A percentile compares a stretch with the other conserved stretches of the same genome.
Evolutionary conservation across 30 jellyfish, hydroid and myxozoan species (phyloP).

Genomic region (Clytia hemisphaerica): DNA sequence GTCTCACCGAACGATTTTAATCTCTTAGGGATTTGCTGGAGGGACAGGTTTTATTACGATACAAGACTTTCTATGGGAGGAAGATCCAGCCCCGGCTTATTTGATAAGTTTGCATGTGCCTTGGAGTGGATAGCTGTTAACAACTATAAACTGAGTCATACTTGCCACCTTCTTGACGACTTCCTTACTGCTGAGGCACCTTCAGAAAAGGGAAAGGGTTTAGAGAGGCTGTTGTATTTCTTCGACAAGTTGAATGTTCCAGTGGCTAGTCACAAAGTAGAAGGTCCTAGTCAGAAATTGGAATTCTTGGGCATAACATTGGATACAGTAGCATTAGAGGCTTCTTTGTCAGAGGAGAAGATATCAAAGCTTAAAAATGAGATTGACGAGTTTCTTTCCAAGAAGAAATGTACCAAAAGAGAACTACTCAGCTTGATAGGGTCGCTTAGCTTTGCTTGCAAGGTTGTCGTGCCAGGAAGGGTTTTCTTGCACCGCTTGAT

Average conservation of each 20-base stretch:
- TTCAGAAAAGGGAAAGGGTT: not conserved
- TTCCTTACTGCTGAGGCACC: not conserved
- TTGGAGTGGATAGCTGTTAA: too few species aligned
- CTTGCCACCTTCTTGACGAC: not conserved
- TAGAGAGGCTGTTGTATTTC: not conserved
- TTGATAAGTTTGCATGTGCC: constrained; percentile 20
- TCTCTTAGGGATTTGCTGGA: constrained; percentile 23
- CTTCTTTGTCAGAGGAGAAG: constrained; percentile 15
- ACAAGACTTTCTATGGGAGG: constrained; percentile 25
- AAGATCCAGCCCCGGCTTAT: constrained; percentile 23
- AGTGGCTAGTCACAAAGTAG: constrained; percentile 16
- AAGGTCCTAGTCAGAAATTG: constrained; percentile 22
- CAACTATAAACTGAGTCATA: too few species aligned
- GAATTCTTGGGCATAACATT: constrained; percentile 5
- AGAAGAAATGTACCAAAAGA: not conserved
- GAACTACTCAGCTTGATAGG: constrained; percentile 25
- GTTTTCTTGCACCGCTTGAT: constrained; percentile 5
- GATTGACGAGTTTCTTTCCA: not conserved
- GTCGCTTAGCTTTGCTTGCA: constrained; percentile 11
- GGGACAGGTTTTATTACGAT: constrained; percentile 7
- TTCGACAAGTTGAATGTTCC: constrained; percentile 20
- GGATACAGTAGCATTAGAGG: not conserved
- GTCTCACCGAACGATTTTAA: not conserved
- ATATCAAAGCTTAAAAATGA: not conserved
- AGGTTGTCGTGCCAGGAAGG: not conserved